A percentile compares a stretch with the other conserved stretches of the same genome.
Conservation (phyloP, 2,888 invertebrate species). For the Lumbricus terrestris region DNA sequence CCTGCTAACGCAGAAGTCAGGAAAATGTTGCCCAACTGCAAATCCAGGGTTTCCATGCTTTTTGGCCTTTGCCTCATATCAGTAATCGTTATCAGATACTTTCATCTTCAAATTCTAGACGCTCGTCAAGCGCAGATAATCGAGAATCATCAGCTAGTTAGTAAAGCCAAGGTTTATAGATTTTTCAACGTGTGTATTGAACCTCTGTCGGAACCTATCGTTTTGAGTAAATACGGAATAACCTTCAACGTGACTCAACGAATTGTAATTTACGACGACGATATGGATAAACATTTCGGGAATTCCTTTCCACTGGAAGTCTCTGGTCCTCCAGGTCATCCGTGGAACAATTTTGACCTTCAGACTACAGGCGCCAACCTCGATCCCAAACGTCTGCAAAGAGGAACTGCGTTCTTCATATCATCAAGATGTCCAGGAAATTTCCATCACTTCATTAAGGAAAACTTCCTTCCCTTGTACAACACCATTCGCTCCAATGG, state of each 20-base stretch:
- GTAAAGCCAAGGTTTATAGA: background rate
- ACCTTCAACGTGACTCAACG: background rate
- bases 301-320: background rate
- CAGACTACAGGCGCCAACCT: background rate
- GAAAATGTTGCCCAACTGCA: background rate
- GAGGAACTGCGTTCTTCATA: background rate
- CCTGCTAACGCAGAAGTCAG: too few relatives aligned
- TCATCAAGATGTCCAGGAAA: conserved; percentile 5
- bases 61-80: background rate
- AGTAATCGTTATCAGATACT: background rate
- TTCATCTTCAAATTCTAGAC: background rate
- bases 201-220: background rate
- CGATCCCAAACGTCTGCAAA: background rate
- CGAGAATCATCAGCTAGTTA: background rate
- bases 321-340: background rate
- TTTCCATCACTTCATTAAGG: background rate
- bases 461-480: background rate
- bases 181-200: background rate
- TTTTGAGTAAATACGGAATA: background rate
- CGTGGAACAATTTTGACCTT: background rate
- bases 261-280: background rate
- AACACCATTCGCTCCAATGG: background rate
- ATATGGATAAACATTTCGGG: background rate
- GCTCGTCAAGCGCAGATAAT: background rate
- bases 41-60: background rate